Evolutionary conservation across 2,888 invertebrate genomes (phyloP), one percentile per base, ranked within the genome.

Genomic region (Dilophus febrilis): DNA sequence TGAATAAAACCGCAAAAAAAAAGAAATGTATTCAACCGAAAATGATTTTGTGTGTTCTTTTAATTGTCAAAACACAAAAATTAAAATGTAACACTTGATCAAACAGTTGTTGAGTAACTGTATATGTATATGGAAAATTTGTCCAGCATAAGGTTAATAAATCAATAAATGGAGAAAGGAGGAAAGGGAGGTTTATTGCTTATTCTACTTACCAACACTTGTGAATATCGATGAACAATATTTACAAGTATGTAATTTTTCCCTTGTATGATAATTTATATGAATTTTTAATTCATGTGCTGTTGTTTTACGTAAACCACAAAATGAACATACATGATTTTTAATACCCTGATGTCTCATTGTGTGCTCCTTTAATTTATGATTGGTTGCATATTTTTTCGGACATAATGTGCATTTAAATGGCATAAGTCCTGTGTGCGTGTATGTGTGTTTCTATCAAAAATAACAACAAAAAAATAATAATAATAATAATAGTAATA

Each of bases 321-420:
- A 59, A 30, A 58, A 56, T 1, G 59, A 57, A 30, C 59, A 59
- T 2, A 59, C 56, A 34, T 58, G 59, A 26, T 59, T 59, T 41
- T 57, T 57, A 36, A 60, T 58, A n/a, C 59, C 60, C 0, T 57
- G 56, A 41, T 59, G 59, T 0, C 59, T 55, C 52, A 58, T 58
- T 14, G 58, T 42, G 42, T 59, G 60, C 43, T 59, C 59, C 35
- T 57, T 51, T 4, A 60, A 40, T 38, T 46, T 45, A 32, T 46
- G 39, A 11, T 43, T 42, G 2, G 44, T 44, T 13, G 37, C 29
- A 34, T 39, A 46, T 17, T 35, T 37, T 26, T 43, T 41, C n/a
- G 38, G 38, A 30, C 45, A 45, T 19, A 40, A 14, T 5, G 37
- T 27, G 30, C 45, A 45, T 29, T 35, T 35, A 37, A 42, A 46